Evolutionary conservation across 2,888 invertebrate species (phyloP), one percentile per base, ranked within the genome.

Genomic region (Cheilosia impressa): DNA sequence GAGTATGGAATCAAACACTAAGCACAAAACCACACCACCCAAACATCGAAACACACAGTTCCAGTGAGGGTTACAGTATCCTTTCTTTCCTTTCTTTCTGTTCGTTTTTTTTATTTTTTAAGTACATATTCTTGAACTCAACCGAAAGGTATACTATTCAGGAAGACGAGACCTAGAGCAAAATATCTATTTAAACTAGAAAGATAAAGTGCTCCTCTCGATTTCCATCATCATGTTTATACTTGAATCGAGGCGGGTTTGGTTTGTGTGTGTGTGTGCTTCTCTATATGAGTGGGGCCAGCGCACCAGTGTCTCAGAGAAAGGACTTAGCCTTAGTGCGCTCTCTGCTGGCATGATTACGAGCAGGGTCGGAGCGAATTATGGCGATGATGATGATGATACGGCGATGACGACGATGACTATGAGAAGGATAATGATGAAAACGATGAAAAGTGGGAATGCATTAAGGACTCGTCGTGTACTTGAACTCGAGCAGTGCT

Each of bases 181-280:
- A 69, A 84, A 84, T 80, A 80, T 85, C 76, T 85, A 81, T 81
- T 85, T 85, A 76, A 85, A 85, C 73, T 85, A 80, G 80, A 75
- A 84, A 68, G 80, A 84, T 84, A 84, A 85, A 85, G 85, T 85
- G 81, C 85, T 76, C 81, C 80, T 76, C 85, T 85, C 66, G 85
- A 81, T 85, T 85, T 81, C 81, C 81, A 85, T 76, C 81, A 85
- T 60, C 53, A 50, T 80, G 79, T 75, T 84, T 75, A 65, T 84
- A 80, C 80, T 84, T 69, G 80, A 75, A 57, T 68, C 38, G 43
- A 52, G 66, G 57, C 47, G 43, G 62, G 27, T 31, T 77, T 41
- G 5, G 57, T 27, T 41, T 9, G 57, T 27, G 4, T 19, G 47
- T 47, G 24, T 13, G n/a, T 4, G 34, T 6, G 13, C 7, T 5